A percentile compares a stretch with the other conserved stretches of the same genome.
Conservation (phyloP, 2,797 vertebrate species). For the Sciurus carolinensis region DNA sequence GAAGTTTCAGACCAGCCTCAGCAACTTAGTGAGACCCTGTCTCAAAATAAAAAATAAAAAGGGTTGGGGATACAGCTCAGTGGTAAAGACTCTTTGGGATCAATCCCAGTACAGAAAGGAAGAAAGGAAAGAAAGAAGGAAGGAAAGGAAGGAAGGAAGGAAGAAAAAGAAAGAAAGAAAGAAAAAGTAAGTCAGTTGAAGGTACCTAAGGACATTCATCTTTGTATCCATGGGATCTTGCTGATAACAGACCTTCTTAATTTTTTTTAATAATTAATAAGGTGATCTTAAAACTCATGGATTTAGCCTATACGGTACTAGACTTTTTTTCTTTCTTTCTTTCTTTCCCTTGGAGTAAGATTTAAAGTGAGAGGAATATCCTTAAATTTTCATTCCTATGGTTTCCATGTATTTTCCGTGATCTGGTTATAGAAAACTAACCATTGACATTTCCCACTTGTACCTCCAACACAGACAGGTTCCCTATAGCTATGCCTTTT, state of each 20-base stretch:
- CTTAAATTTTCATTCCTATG: background rate
- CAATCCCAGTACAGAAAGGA: no score
- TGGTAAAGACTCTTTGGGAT: no score
- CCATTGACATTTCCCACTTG: background rate
- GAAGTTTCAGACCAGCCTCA: no score
- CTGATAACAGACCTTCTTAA: background rate
- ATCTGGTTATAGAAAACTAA: background rate
- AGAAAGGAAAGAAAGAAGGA: no score
- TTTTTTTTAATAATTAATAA: conserved; percentile 26
- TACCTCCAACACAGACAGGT: background rate
- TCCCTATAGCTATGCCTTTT: background rate
- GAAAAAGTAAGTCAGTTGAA: background rate
- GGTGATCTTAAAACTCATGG: background rate
- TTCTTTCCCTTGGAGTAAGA: background rate
- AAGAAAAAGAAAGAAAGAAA: no score
- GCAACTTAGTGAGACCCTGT: no score
- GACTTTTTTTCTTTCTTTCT: background rate
- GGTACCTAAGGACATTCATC: background rate
- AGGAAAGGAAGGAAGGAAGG: no score
- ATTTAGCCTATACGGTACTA: background rate
- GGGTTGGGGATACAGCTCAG: no score
- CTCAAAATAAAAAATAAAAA: no score
- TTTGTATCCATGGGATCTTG: background rate
- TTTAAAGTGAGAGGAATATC: background rate
- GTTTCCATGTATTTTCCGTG: background rate